Conservation (phyloP, 2,888 invertebrate genomes). For the Apodemia mormo region DNA sequence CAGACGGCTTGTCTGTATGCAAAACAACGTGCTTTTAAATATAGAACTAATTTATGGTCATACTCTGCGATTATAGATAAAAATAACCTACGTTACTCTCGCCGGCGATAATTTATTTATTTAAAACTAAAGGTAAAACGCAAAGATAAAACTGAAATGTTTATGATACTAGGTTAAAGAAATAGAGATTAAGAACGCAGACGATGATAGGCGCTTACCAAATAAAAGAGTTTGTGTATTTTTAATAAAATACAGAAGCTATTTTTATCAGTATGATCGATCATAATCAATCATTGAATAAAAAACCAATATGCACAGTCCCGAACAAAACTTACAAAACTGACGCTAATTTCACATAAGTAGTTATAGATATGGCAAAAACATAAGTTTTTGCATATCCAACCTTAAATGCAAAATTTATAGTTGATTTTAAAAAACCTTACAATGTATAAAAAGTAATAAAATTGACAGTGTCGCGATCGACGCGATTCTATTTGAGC, state of each 20-base stretch:
- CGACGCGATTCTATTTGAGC: too few species aligned
- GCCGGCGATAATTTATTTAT: constrained; percentile 65
- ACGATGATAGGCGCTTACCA: constrained; percentile 35
- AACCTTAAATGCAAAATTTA: too few species aligned
- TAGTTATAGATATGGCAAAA: too few species aligned
- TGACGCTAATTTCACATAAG: too few species aligned
- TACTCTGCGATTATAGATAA: constrained; percentile 78
- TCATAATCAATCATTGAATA: neutral
- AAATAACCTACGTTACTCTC: constrained; percentile 69
- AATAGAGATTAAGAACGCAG: constrained; percentile 42
- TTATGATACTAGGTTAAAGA: constrained; percentile 46
- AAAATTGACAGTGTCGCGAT: too few species aligned
- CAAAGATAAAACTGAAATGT: constrained; percentile 43
- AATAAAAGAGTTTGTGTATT: constrained; percentile 34
- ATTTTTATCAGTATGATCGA: neutral
- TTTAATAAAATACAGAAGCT: constrained; percentile 24
- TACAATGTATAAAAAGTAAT: too few species aligned
- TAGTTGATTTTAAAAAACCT: too few species aligned
- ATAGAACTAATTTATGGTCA: constrained; percentile 80
- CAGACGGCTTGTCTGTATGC: constrained; percentile 77
- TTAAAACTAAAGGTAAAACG: constrained; percentile 44
- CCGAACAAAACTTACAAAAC: too few species aligned
- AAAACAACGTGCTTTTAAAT: constrained; percentile 77
- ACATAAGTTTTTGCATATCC: too few species aligned
- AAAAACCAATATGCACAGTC: too few species aligned